Percentiles rank a stretch among this genome's conserved stretches.
These are phyloP conservation scores for Tachuris rubrigastra DNA, from an alignment of 2,113 vertebrate genomes.

Conservation along the genomic window DNA sequence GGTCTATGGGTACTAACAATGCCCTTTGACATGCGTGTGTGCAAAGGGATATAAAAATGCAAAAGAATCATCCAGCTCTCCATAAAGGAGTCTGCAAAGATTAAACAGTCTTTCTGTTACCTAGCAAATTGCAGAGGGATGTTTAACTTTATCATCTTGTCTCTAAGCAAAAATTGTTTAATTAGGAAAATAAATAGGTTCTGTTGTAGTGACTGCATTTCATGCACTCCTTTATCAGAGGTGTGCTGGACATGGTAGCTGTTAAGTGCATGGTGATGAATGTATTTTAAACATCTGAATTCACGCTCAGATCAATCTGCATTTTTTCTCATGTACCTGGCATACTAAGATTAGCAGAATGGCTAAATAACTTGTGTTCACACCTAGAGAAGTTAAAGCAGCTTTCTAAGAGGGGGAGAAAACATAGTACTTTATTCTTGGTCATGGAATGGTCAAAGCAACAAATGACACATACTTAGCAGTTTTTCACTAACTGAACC, in stretches of 20 bases:
- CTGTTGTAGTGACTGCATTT: neutral
- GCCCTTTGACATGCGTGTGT: neutral
- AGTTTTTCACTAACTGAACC: neutral
- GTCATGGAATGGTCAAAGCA: neutral
- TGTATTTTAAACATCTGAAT: neutral
- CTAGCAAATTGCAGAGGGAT: neutral
- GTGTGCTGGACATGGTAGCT: neutral
- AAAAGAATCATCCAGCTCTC: neutral
- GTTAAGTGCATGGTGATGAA: neutral
- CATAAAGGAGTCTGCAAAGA: neutral
- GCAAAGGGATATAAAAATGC: neutral
- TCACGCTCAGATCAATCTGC: neutral
- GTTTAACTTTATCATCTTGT: neutral
- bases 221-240: neutral
- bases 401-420: neutral
- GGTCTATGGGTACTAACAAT: neutral
- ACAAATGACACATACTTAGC: neutral
- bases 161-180: conserved; percentile 10
- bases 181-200: neutral
- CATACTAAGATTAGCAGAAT: neutral
- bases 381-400: neutral
- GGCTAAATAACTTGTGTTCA: neutral
- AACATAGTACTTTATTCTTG: neutral
- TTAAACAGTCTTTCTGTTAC: neutral
- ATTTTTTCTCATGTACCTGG: neutral